Percentiles rank a stretch among this genome's conserved stretches.
phyloP scores from a whole-genome alignment of 1,140 invertebrate species.

The Tetragnatha versicolor region DNA sequence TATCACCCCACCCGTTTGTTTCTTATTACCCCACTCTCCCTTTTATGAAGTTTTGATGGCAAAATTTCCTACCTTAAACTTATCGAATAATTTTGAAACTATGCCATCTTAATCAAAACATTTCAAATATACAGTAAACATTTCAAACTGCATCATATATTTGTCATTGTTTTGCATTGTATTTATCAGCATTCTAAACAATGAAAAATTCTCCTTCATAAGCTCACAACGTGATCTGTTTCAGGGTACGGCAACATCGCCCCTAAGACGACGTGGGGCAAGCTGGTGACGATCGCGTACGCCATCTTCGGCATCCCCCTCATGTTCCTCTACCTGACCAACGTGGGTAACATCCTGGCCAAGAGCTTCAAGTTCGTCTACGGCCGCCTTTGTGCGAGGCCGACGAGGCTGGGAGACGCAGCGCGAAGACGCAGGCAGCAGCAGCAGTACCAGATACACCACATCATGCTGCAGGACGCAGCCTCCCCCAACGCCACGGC shows the following conservation, averaged over 20 bases:
- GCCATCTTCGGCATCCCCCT: slow-evolving; percentile 82
- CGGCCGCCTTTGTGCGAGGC: slow-evolving; percentile 48
- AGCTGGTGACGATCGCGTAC: slow-evolving; percentile 85
- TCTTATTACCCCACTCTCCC: too few species aligned
- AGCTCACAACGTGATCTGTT: too few species aligned
- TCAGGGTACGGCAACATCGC: slow-evolving; percentile 80
- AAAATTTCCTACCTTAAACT: too few species aligned
- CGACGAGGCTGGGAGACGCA: slow-evolving; percentile 1
- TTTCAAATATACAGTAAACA: too few species aligned
- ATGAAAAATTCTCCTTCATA: too few species aligned
- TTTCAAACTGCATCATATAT: too few species aligned
- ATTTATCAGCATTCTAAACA: too few species aligned
- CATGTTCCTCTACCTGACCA: slow-evolving; percentile 85
- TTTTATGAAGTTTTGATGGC: too few species aligned
- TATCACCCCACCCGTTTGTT: too few species aligned
- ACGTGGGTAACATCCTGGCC: slow-evolving; percentile 80
- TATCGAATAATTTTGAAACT: too few species aligned
- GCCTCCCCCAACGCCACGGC: slow-evolving; percentile 29
- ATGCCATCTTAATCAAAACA: too few species aligned
- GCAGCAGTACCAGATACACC: slow-evolving; percentile 54
- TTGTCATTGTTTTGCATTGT: too few species aligned
- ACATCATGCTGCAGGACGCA: slow-evolving; percentile 53
- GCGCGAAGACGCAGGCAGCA: slow-evolving; percentile 14
- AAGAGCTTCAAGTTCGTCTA: slow-evolving; percentile 76
- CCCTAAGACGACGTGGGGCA: slow-evolving; percentile 76